These are phyloP conservation scores for Tetramorium simillimum DNA, from an alignment of 1,140 invertebrate species.

Conservation along the genomic window DNA sequence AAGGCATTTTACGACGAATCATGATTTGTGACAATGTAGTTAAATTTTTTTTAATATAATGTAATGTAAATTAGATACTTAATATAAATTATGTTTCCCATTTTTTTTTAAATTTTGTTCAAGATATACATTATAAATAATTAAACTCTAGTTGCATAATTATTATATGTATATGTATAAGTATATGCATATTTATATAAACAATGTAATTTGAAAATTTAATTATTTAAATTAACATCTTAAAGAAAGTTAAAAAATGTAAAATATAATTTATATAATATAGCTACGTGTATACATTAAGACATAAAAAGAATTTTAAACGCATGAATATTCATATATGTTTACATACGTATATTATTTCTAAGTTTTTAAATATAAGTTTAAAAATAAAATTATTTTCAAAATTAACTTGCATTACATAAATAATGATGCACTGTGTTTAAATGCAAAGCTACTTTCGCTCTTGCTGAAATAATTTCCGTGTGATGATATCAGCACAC, in stretches of 20 bases:
- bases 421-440: not conserved
- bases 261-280: not conserved
- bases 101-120: not conserved
- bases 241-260: not conserved
- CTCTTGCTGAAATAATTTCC: slow-evolving; percentile 20
- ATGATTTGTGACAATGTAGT: not conserved
- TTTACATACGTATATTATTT: not conserved
- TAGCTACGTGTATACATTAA: too few species aligned
- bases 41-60: not conserved
- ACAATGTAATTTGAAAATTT: not conserved
- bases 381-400: slow-evolving; percentile 7
- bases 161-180: not conserved
- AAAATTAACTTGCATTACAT: not conserved
- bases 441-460: slow-evolving; percentile 9
- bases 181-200: not conserved
- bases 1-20: not conserved
- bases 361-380: not conserved
- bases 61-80: not conserved
- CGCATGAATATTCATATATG: not conserved
- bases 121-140: slow-evolving; percentile 1
- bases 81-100: not conserved
- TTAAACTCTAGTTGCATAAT: not conserved
- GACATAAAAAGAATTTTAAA: too few species aligned
- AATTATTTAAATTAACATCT: slow-evolving; percentile 1
- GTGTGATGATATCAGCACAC: slow-evolving; percentile 9